phyloP scores from a whole-genome alignment of 2,113 vertebrate genomes.

The Eulemur rufifrons region DNA sequence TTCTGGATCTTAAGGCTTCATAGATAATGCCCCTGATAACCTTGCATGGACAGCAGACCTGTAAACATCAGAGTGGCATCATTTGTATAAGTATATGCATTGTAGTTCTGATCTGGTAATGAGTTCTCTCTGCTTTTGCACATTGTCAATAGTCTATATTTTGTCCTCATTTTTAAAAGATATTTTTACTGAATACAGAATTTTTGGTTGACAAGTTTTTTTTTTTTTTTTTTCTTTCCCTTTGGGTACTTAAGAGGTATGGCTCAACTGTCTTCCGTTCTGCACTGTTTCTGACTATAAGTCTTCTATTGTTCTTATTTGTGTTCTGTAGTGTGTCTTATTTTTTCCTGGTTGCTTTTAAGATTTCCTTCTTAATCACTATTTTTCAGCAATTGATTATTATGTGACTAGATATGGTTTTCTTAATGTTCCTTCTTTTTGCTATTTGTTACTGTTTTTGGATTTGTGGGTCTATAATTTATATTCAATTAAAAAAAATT shows the following conservation, averaged over 20 bases:
- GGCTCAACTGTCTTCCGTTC: background rate
- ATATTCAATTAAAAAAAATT: background rate
- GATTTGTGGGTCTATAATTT: background rate
- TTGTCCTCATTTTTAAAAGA: background rate
- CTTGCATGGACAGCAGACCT: conserved; percentile 52
- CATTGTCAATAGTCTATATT: background rate
- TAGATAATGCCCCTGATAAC: background rate
- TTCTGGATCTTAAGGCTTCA: conserved; percentile 88
- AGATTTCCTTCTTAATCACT: background rate
- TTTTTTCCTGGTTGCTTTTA: background rate
- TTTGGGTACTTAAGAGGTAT: background rate
- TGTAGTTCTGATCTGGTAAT: background rate
- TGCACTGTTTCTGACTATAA: background rate
- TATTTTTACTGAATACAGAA: background rate
- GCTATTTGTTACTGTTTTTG: background rate
- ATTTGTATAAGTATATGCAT: conserved; percentile 58
- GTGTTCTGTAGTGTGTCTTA: background rate
- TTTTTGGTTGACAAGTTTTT: background rate
- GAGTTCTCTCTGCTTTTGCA: background rate
- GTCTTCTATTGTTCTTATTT: background rate
- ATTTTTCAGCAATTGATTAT: background rate
- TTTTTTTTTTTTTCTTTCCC: background rate
- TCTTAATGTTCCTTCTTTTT: background rate
- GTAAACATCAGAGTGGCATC: background rate
- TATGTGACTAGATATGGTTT: background rate